Evolutionary conservation across 1,140 invertebrate genomes (phyloP), one percentile per base, ranked within the genome.

Genomic region (Frieseomelitta varia): DNA sequence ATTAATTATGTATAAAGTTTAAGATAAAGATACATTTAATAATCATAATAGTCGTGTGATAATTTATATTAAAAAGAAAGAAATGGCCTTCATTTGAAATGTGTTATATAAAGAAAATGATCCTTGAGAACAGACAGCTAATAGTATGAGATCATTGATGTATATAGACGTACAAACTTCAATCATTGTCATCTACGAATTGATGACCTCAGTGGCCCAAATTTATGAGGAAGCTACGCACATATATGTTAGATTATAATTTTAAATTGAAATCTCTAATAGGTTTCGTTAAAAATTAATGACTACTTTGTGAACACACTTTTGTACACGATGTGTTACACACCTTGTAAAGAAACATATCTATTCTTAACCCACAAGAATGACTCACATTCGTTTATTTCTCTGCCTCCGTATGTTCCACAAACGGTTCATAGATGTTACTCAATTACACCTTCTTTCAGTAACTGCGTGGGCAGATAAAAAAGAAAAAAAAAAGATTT

Each of bases 371-470:
- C 53, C 58, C n/a, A 30, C 51, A 55, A 78, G 15, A 58, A 51
- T 85, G 78, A 79, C 83, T 85, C 83, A 85, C 53, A 80, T 85
- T 85, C 83, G 58, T 79, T 74, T 71, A 73, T 63, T 56, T 79
- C 27, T 30, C 56, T 78, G 47, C 77, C 56, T 67, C 47, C 61
- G 53, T 74, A 58, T 58, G 14, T 21, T 71, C 58, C 61, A 21
- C 51, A 72, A 80, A 85, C 53, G 68, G 58, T 58, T 72, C 39
- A 17, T 79, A 39, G n/a, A n/a, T 73, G 55, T 79, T 84, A 73
- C 69, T 78, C 58, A 58, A 84, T 73, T 56, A 73, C 76, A 63
- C 58, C 61, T 68, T 71, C 53, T 15, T 39, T 47, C 53, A 24
- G 24, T 24, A 24, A 51, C 12, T 83, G 47, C 15, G 34, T 39